These are phyloP conservation scores for Scotopteryx bipunctaria DNA, from an alignment of 2,888 invertebrate genomes.

Conservation along the genomic window DNA sequence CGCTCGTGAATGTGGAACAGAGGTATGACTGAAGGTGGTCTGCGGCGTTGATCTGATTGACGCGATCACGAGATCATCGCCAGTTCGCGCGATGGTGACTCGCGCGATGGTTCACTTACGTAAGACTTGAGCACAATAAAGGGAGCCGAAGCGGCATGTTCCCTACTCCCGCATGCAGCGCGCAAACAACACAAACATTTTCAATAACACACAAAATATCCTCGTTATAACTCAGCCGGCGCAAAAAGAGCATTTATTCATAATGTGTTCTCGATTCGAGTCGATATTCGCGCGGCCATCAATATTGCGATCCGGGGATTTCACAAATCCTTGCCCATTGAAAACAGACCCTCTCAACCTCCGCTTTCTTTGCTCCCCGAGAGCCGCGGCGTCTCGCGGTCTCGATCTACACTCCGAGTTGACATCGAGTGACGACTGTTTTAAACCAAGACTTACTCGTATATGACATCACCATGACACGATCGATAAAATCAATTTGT, in stretches of 20 bases:
- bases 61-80: no score
- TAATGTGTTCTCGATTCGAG: constrained; percentile 37
- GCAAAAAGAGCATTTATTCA: constrained; percentile 40
- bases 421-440: no score
- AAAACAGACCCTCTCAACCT: constrained; percentile 38
- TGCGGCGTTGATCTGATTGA: no score
- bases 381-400: neutral
- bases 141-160: neutral
- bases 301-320: constrained; percentile 47
- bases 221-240: constrained; percentile 16
- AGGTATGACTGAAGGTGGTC: no score
- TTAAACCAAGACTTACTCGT: no score
- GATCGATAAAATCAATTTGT: no score
- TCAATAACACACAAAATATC: constrained; percentile 14
- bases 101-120: no score
- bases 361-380: constrained; percentile 6
- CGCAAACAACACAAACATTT: constrained; percentile 9
- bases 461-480: no score
- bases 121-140: neutral
- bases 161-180: neutral
- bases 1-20: no score
- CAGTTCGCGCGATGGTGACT: no score
- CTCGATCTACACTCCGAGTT: no score
- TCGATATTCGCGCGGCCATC: constrained; percentile 42
- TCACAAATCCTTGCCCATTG: constrained; percentile 52